phyloP scores from a whole-genome alignment of 1,140 invertebrate species.

The Psix sp. region DNA sequence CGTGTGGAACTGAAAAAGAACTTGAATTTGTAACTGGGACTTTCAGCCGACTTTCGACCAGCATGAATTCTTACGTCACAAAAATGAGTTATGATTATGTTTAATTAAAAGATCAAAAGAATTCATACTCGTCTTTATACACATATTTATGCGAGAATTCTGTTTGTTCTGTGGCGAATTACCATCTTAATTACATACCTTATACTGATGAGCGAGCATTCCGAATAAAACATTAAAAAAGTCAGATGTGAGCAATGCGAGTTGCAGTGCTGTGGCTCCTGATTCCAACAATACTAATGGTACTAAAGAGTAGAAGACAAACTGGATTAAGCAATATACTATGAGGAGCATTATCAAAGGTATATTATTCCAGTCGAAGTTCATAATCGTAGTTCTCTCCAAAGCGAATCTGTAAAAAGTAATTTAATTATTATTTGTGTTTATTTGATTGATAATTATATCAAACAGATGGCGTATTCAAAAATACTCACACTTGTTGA shows the following conservation, averaged over 20 bases:
- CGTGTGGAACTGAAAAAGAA: constrained; percentile 84
- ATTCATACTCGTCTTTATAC: too few relatives aligned
- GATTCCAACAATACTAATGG: constrained; percentile 87
- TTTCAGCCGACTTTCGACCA: too few relatives aligned
- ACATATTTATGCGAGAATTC: too few relatives aligned
- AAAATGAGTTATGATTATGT: not conserved
- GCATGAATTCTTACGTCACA: not conserved
- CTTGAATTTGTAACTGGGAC: too few relatives aligned
- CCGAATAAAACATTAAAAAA: constrained; percentile 90
- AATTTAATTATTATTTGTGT: too few relatives aligned
- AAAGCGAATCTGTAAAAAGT: constrained; percentile 64
- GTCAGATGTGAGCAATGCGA: constrained; percentile 89
- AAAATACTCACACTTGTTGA: constrained; percentile 84
- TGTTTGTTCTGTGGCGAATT: not conserved
- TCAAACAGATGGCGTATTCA: not conserved
- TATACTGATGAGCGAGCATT: constrained; percentile 88
- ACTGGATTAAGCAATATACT: constrained; percentile 81
- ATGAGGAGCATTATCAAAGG: constrained; percentile 79
- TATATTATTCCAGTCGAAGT: constrained; percentile 78
- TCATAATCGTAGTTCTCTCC: constrained; percentile 75
- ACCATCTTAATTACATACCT: constrained; percentile 82
- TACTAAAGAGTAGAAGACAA: constrained; percentile 87
- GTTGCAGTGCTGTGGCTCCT: constrained; percentile 88
- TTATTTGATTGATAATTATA: too few relatives aligned
- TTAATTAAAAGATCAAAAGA: too few relatives aligned